Evolutionary conservation across 2,888 invertebrate species (phyloP).

Genomic region (Seira musarum): DNA sequence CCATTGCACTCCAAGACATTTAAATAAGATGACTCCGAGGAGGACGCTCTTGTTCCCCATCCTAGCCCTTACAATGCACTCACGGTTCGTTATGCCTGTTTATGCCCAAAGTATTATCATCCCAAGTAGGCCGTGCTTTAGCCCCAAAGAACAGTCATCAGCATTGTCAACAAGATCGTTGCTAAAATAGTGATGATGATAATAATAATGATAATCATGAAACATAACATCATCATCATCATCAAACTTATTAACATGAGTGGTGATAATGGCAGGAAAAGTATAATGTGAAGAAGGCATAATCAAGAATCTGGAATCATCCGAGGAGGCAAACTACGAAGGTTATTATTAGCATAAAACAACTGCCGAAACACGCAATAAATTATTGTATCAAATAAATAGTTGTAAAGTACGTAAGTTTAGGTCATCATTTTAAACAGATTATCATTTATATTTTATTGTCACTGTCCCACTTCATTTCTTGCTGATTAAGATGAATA

Average conservation of each 20-base stretch:
- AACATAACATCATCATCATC: constrained; percentile 3
- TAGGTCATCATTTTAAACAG: no score
- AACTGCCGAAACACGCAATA: no score
- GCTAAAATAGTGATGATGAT: constrained; percentile 20
- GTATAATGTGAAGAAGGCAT: not conserved
- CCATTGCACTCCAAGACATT: constrained; percentile 40
- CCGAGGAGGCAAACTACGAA: not conserved
- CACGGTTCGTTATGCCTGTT: not conserved
- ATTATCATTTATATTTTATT: no score
- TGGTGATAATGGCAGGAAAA: not conserved
- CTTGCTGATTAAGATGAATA: no score
- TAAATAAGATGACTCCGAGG: constrained; percentile 4
- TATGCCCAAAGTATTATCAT: not conserved
- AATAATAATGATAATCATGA: constrained; percentile 23
- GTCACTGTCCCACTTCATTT: no score
- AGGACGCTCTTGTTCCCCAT: not conserved
- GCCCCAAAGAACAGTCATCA: constrained; percentile 54
- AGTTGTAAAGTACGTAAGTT: no score
- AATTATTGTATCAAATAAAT: no score
- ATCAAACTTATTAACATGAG: constrained; percentile 4
- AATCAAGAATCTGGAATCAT: not conserved
- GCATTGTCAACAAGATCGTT: constrained; percentile 42
- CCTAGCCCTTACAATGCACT: not conserved
- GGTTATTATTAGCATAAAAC: no score
- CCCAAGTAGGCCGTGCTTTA: constrained; percentile 34